Conservation (phyloP, 2,113 vertebrate species). For the Pampusana beccarii region DNA sequence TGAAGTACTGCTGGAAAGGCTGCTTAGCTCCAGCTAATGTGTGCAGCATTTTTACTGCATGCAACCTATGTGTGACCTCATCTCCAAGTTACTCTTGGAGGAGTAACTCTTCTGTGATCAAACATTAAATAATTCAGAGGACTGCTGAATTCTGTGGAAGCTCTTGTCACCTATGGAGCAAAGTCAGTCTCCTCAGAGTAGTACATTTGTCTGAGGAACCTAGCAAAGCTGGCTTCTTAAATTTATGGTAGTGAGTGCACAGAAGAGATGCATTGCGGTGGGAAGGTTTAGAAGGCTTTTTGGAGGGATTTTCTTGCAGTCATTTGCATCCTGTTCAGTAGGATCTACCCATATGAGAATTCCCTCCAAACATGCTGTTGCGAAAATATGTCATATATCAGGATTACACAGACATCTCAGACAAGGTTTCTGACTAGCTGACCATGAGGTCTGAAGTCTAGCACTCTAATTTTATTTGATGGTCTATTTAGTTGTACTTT, state of each 20-base stretch:
- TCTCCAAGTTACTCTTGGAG: background rate
- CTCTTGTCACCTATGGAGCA: background rate
- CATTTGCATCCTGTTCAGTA: background rate
- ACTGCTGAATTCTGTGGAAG: background rate
- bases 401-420: background rate
- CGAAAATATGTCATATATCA: background rate
- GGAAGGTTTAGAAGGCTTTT: background rate
- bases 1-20: conserved; percentile 14
- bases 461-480: background rate
- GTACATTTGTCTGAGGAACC: background rate
- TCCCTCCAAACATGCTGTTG: background rate
- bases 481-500: background rate
- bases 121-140: background rate
- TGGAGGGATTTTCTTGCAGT: background rate
- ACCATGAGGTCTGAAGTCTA: background rate
- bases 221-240: background rate
- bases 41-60: background rate
- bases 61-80: background rate
- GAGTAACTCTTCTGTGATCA: background rate
- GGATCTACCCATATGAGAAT: background rate
- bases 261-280: background rate
- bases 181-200: background rate
- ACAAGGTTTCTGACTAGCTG: background rate
- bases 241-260: background rate
- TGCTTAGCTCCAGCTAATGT: background rate